Evolutionary conservation across 2,797 vertebrate species (phyloP), one percentile per base, ranked within the genome.

Genomic region (Sitta carolinensis): DNA sequence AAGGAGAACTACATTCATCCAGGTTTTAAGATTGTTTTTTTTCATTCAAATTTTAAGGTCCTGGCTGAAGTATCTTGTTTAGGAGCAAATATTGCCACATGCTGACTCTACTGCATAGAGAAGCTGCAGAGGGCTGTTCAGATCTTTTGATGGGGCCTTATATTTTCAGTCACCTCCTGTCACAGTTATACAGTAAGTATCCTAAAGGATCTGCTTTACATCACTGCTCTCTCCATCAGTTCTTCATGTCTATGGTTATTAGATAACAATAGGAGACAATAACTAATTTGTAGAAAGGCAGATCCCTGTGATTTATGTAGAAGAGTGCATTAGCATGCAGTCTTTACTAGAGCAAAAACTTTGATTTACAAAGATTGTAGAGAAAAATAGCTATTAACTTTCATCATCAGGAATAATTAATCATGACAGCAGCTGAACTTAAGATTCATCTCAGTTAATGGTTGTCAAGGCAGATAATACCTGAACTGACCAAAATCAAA

Each of bases 391-490:
- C 66, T 86, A 55, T 83, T 84, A 76, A 92, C 78, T 32, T 63
- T 63, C 57, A 62, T 87, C 26, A 77, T 80, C 25, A 85, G 83
- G 64, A 95, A 87, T 85, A 93, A 90, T 84, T 86, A 94, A 68
- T 62, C 16, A 38, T 0, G 0, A 69, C 58, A 87, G 38, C 58
- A 92, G 30, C 54, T 86, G 82, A 93, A 89, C 10, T 55, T 61
- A 51, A 89, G 68, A 78, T 68, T 85, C 43, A 86, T 80, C 42
- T 66, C 57, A 72, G 14, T 84, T 83, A 74, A 70, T 80, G 50
- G 83, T 92, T 91, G 55, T 75, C 22, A 27, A 90, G 69, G 66
- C 36, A 82, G 38, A 66, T 63, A 91, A 77, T 68, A 87, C 66
- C 66, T 62, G 29, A 88, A 59, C 19, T 75, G 69, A 74, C 50